Evolutionary conservation across 2,888 invertebrate genomes (phyloP).

Genomic region (Lepidocyrtoides sp.): DNA sequence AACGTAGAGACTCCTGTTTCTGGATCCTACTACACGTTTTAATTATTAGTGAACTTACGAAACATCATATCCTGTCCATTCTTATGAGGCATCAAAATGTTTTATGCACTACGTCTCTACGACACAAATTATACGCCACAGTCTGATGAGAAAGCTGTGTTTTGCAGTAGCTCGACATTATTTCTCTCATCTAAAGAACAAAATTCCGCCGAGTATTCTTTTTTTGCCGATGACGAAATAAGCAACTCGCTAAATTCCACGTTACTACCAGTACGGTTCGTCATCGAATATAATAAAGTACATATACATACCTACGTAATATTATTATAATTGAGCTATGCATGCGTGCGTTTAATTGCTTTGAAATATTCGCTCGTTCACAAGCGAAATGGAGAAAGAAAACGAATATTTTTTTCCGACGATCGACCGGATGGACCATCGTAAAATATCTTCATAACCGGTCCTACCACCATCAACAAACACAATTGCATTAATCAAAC

Average conservation of each 20-base stretch:
- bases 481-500: neutral
- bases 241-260: neutral
- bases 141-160: no score
- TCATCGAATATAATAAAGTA: no score
- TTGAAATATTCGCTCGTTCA: neutral
- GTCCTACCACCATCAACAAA: neutral
- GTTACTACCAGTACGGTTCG: no score
- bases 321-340: no score
- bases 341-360: constrained; percentile 26
- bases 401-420: neutral
- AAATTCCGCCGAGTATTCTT: neutral
- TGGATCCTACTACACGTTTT: neutral
- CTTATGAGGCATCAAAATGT: no score
- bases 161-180: no score
- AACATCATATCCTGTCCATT: no score
- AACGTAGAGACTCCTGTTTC: neutral
- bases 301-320: no score
- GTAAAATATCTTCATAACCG: constrained; percentile 7
- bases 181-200: neutral
- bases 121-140: no score
- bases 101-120: no score
- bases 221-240: neutral
- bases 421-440: constrained; percentile 7
- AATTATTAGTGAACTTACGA: neutral
- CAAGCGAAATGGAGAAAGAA: neutral